A percentile compares a stretch with the other conserved stretches of the same genome.
These are phyloP conservation scores for Calephelis virginiensis DNA, from an alignment of 1,140 invertebrate genomes.

Conservation along the genomic window DNA sequence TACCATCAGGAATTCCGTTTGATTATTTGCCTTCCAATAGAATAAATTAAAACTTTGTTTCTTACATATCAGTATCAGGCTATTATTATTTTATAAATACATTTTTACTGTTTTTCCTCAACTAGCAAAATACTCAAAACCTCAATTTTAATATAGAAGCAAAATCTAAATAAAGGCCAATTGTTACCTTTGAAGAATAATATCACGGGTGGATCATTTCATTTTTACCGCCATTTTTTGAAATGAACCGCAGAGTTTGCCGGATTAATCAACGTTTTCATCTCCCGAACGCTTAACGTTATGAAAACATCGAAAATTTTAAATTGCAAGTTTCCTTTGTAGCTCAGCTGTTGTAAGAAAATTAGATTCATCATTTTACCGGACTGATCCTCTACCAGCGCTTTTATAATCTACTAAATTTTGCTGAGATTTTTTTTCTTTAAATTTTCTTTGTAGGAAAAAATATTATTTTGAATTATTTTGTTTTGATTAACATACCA, in stretches of 20 bases:
- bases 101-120: no score
- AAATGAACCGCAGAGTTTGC: constrained; percentile 32
- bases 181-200: constrained; percentile 23
- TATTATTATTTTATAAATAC: no score
- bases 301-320: constrained; percentile 37
- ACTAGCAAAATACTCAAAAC: neutral
- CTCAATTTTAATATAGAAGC: constrained; percentile 17
- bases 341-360: constrained; percentile 34
- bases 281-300: constrained; percentile 25
- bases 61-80: no score
- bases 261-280: constrained; percentile 37
- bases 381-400: constrained; percentile 32
- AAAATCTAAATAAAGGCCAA: constrained; percentile 20
- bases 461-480: constrained; percentile 8
- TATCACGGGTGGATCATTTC: constrained; percentile 23
- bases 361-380: constrained; percentile 39
- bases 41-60: no score
- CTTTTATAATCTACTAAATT: constrained; percentile 16
- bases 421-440: neutral
- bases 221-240: constrained; percentile 28
- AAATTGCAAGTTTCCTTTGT: constrained; percentile 39
- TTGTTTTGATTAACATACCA: neutral
- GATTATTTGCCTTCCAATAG: no score
- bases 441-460: constrained; percentile 4
- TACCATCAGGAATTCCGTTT: no score